Conservation (phyloP, 2,113 vertebrate species). For the Vanacampus margaritifer region DNA sequence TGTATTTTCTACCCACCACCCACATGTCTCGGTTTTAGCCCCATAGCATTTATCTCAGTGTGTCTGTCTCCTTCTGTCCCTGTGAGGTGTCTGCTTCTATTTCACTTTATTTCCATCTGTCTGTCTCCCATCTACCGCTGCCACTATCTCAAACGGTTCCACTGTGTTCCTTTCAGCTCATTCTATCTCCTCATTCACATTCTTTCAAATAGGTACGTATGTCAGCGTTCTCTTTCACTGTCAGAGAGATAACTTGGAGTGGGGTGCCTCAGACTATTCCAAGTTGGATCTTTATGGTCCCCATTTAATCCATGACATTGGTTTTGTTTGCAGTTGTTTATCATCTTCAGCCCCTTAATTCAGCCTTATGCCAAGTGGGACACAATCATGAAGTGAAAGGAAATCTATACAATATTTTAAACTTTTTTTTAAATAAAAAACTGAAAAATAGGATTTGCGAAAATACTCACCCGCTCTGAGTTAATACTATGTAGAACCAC, state of each 20-base stretch:
- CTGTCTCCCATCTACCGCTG: slow-evolving; percentile 18
- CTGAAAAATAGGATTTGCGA: no score
- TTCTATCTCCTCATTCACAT: slow-evolving; percentile 18
- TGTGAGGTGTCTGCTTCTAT: slow-evolving; percentile 35
- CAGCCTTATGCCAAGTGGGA: background rate
- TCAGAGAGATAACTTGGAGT: slow-evolving; percentile 39
- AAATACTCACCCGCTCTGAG: no score
- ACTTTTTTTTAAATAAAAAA: background rate
- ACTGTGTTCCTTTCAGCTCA: slow-evolving; percentile 42
- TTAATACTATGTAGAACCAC: no score
- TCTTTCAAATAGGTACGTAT: slow-evolving; percentile 16
- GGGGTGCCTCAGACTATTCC: background rate
- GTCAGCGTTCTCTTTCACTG: slow-evolving; percentile 49
- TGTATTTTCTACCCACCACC: slow-evolving; percentile 20
- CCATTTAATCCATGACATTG: slow-evolving; percentile 6
- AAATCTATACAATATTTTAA: background rate
- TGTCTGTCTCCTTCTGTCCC: slow-evolving; percentile 36
- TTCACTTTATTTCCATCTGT: slow-evolving; percentile 31
- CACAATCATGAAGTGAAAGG: no score
- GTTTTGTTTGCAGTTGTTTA: slow-evolving; percentile 21
- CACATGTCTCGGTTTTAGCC: slow-evolving; percentile 22
- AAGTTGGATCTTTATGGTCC: slow-evolving; percentile 23
- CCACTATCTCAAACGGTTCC: slow-evolving; percentile 29
- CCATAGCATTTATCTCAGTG: slow-evolving; percentile 38
- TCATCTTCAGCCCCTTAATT: slow-evolving; percentile 19